Percentiles rank a stretch among this genome's conserved stretches.
These are phyloP conservation scores for Triops longicaudatus DNA, from an alignment of 1,140 invertebrate species.

Conservation along the genomic window DNA sequence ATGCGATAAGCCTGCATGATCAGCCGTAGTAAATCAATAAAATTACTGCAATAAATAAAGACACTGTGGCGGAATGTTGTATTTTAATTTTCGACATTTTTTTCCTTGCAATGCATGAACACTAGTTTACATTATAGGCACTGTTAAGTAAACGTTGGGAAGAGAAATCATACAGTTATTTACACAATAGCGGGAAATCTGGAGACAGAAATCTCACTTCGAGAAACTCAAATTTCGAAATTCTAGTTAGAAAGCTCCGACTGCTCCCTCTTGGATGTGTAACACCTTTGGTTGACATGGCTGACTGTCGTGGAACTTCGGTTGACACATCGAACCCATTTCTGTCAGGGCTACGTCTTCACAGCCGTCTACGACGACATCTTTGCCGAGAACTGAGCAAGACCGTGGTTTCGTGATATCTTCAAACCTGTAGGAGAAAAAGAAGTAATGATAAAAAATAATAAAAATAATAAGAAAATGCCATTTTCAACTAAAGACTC, in stretches of 20 bases:
- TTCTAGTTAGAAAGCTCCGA: background rate
- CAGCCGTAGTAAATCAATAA: no score
- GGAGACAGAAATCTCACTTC: no score
- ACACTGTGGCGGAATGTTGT: no score
- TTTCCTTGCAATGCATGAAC: no score
- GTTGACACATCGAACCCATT: background rate
- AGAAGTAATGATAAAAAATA: background rate
- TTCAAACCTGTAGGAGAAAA: background rate
- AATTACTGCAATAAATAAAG: no score
- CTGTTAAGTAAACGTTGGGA: no score
- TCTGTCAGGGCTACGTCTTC: background rate
- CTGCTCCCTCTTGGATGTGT: background rate
- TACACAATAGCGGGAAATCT: no score
- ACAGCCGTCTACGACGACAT: background rate
- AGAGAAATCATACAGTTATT: no score
- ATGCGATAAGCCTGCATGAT: no score
- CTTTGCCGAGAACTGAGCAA: background rate
- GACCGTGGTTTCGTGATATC: background rate
- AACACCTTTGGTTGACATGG: background rate
- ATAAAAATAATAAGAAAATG: background rate
- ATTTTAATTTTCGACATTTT: no score
- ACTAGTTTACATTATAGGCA: no score
- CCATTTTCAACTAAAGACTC: background rate
- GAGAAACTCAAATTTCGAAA: no score
- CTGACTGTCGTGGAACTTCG: background rate